Conservation (phyloP, 2,797 vertebrate species). For the Luscinia megarhynchos region DNA sequence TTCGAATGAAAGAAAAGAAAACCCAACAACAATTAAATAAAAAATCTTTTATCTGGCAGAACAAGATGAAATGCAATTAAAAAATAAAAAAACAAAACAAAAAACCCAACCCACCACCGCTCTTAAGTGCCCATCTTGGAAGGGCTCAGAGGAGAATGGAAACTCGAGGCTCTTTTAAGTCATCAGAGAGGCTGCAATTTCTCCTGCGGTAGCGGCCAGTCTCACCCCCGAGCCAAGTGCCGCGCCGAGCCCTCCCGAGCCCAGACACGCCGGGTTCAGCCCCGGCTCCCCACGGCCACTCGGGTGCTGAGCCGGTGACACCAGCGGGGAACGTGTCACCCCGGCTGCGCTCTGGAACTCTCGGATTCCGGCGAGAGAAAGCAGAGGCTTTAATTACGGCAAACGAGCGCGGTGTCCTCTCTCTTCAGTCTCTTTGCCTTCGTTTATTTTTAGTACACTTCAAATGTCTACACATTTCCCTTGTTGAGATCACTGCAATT, state of each 20-base stretch:
- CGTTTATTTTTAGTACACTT: slow-evolving; percentile 80
- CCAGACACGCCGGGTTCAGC: not conserved
- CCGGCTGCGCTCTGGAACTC: slow-evolving; percentile 42
- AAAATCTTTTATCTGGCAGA: not conserved
- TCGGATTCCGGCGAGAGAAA: slow-evolving; percentile 34
- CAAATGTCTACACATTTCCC: slow-evolving; percentile 76
- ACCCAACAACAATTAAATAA: not conserved
- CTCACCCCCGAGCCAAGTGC: not conserved
- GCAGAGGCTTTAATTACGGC: slow-evolving; percentile 74
- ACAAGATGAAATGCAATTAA: not conserved
- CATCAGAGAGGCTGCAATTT: slow-evolving; percentile 7
- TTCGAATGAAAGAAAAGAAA: slow-evolving; percentile 32
- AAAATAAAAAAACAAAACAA: not conserved
- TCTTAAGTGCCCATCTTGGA: not conserved
- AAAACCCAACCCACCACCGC: not conserved
- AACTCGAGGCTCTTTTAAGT: slow-evolving; percentile 34
- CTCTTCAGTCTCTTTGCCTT: slow-evolving; percentile 60
- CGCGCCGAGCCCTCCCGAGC: not conserved
- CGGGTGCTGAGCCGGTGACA: not conserved
- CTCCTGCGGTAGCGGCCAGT: not conserved
- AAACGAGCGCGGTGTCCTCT: slow-evolving; percentile 69
- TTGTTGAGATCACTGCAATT: slow-evolving; percentile 73
- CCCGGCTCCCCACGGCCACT: not conserved
- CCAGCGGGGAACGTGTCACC: slow-evolving; percentile 41
- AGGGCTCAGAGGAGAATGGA: not conserved